Evolutionary conservation across 1,140 invertebrate genomes (phyloP).

Genomic region (Metaphire vulgaris): DNA sequence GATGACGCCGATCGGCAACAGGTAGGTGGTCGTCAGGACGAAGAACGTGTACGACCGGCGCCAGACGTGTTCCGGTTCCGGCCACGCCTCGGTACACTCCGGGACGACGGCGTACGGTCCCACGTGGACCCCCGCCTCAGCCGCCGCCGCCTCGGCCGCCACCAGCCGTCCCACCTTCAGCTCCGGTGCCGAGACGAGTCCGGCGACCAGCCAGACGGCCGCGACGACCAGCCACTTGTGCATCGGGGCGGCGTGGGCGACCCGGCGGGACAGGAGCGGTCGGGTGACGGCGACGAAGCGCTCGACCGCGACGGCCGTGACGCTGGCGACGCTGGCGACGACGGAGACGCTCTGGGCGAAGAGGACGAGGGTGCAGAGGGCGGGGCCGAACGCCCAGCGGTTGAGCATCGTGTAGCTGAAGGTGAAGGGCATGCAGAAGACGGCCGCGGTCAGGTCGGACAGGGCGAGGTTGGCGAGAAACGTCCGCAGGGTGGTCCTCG

Average conservation of each 20-base stretch:
- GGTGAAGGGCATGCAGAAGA: slow-evolving; percentile 15
- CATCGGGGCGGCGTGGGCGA: slow-evolving; percentile 30
- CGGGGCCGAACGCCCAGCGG: slow-evolving; percentile 43
- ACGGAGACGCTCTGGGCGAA: slow-evolving; percentile 42
- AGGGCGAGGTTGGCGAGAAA: neutral
- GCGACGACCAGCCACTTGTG: slow-evolving; percentile 44
- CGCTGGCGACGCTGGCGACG: slow-evolving; percentile 42
- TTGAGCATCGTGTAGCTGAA: slow-evolving; percentile 34
- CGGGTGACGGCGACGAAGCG: slow-evolving; percentile 41
- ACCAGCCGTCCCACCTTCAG: slow-evolving; percentile 45
- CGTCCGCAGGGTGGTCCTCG: neutral
- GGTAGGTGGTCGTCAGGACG: slow-evolving; percentile 55
- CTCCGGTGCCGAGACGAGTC: slow-evolving; percentile 50
- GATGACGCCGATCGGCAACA: slow-evolving; percentile 54
- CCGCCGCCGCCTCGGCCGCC: slow-evolving; percentile 2
- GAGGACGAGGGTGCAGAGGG: slow-evolving; percentile 43
- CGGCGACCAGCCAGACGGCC: slow-evolving; percentile 53
- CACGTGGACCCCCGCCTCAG: too few species aligned
- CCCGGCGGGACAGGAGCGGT: slow-evolving; percentile 38
- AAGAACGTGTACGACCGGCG: slow-evolving; percentile 52
- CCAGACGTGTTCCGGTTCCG: slow-evolving; percentile 30
- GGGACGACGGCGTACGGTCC: too few species aligned
- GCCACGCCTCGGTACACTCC: slow-evolving; percentile 41
- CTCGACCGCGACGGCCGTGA: slow-evolving; percentile 47
- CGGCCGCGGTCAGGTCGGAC: neutral